Base-by-base conservation (phyloP, 2,797 vertebrate genomes). In the Ceyx erithaca region DNA sequence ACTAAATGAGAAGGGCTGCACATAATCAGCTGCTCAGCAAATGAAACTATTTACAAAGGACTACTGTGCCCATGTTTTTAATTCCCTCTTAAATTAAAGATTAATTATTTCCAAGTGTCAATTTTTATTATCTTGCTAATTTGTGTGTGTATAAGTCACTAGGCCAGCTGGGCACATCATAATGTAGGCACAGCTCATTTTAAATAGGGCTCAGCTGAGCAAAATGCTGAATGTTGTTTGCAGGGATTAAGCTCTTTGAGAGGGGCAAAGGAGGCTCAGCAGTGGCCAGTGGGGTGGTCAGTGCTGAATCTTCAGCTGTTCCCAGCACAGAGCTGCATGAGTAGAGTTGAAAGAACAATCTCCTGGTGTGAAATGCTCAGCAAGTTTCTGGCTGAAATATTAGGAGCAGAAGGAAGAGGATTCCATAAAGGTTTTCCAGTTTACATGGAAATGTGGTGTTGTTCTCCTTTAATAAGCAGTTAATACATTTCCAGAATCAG, bases 71-170 rank as follows among this genome's bases (percentile, higher is more conserved):
- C 1, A 2, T 23, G 51, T 71, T 85, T 86, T 73, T 80, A 76
- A 91, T 90, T 77, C 58, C 55, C 46, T 80, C 30, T 72, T 91
- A 91, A 90, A 88, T 82, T 61, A 85, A 91, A 92, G 77, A 73
- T 77, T 86, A 85, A 81, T 91, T 70, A 77, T 92, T 94, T 93
- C 57, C 15, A 33, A 93, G 91, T 58, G 63, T 88, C 80, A 70
- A 21, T 84, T 86, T 80, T 80, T 78, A 82, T 85, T 92, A 79
- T 92, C 85, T 85, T 68, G 61, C 37, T 82, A 77, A 81, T 88
- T 88, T 92, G 68, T 57, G 41, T 7, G 3, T 23, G 51, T 31
- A 41, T 79, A 75, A 88, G 71, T 68, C 61, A 6, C 52, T 22
- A 2, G 48, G 61, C 71, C 68, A 84, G 54, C 80, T 92, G 83